Evolutionary conservation across 2,888 invertebrate genomes (phyloP).

Genomic region (Julus scanicus): DNA sequence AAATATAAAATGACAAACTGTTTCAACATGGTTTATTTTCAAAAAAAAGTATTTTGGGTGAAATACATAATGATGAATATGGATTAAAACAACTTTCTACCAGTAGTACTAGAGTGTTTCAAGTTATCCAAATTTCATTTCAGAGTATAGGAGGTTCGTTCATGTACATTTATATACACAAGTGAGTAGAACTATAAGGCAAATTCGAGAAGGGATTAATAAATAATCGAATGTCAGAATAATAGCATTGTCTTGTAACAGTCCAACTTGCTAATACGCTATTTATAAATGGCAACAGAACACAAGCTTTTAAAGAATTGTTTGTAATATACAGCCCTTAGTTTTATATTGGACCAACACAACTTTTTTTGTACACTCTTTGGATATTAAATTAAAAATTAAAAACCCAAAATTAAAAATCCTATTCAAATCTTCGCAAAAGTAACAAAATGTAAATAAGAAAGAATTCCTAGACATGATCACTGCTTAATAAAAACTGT

Average conservation of each 20-base stretch:
- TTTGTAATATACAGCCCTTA: background rate
- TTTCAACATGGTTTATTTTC: constrained; percentile 16
- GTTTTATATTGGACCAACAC: background rate
- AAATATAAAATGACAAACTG: background rate
- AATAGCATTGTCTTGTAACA: background rate
- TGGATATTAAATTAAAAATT: background rate
- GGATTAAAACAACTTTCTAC: constrained; percentile 25
- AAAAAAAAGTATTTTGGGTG: background rate
- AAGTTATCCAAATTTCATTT: background rate
- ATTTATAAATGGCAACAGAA: background rate
- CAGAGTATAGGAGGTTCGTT: background rate
- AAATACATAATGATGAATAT: constrained; percentile 36
- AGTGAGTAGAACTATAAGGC: constrained; percentile 15
- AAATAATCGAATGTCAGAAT: background rate
- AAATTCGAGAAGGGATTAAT: constrained; percentile 27
- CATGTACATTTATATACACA: constrained; percentile 35
- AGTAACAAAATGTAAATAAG: background rate
- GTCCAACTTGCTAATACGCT: background rate
- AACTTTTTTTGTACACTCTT: background rate
- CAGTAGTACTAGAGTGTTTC: background rate
- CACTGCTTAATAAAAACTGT: background rate
- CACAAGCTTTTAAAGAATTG: background rate
- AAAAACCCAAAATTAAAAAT: background rate
- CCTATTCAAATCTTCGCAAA: background rate
- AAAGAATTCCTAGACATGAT: background rate